Percentiles rank a stretch among this genome's conserved stretches.
phyloP scores from a whole-genome alignment of 1,140 invertebrate genomes.

The Mercenaria mercenaria region DNA sequence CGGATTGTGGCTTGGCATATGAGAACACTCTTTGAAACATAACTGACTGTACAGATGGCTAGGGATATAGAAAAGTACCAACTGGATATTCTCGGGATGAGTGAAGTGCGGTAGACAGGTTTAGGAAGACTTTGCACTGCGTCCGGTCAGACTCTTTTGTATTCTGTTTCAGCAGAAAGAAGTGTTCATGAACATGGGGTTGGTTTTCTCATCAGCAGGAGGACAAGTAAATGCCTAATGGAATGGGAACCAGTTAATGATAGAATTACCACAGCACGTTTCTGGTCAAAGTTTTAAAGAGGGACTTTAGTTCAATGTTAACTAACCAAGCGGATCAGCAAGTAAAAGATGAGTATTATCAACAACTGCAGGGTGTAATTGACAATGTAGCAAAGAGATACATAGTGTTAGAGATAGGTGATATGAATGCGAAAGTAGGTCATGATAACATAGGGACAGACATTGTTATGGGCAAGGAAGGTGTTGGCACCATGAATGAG shows the following conservation, averaged over 20 bases:
- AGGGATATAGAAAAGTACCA: conserved; percentile 10
- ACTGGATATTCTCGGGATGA: conserved; percentile 27
- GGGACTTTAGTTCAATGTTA: conserved; percentile 60
- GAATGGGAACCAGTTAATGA: conserved; percentile 11
- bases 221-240: background rate
- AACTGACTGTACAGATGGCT: background rate
- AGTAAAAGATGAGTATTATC: conserved; percentile 52
- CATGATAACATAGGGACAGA: conserved; percentile 55
- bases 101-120: conserved; percentile 21
- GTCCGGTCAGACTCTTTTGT: conserved; percentile 5
- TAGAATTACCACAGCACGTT: conserved; percentile 67
- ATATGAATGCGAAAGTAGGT: conserved; percentile 69
- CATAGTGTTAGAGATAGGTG: conserved; percentile 62
- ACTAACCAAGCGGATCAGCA: conserved; percentile 53
- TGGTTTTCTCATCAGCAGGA: conserved; percentile 47
- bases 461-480: conserved; percentile 60
- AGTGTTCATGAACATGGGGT: conserved; percentile 58
- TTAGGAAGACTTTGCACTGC: conserved; percentile 1
- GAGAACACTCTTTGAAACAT: conserved; percentile 19
- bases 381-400: conserved; percentile 63
- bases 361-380: conserved; percentile 58
- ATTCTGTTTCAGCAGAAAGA: conserved; percentile 45
- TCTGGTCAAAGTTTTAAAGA: conserved; percentile 61
- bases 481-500: conserved; percentile 61
- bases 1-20: conserved; percentile 27